These are phyloP conservation scores for Drosophila ercepeae DNA, from an alignment of 1,140 invertebrate species.

Conservation along the genomic window DNA sequence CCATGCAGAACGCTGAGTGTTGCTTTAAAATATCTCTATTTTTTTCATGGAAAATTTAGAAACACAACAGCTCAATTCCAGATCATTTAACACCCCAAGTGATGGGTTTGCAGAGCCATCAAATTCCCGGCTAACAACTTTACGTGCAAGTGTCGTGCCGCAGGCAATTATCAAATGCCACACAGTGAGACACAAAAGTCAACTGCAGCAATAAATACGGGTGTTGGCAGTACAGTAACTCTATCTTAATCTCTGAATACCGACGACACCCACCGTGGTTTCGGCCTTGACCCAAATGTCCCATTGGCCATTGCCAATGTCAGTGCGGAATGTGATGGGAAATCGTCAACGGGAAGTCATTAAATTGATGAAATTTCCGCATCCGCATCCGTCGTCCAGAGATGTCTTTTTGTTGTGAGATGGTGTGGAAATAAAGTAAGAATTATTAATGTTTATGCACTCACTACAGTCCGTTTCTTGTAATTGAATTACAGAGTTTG, in stretches of 20 bases:
- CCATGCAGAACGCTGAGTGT: neutral
- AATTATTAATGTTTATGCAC: constrained; percentile 51
- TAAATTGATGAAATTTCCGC: constrained; percentile 68
- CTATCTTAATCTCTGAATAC: constrained; percentile 30
- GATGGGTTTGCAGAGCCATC: constrained; percentile 15
- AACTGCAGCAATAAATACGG: constrained; percentile 39
- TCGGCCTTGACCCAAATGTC: constrained; percentile 30
- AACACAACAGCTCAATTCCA: neutral
- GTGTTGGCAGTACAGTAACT: constrained; percentile 15
- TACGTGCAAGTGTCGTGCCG: constrained; percentile 35
- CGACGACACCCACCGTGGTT: constrained; percentile 12
- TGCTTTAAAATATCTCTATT: too few species aligned
- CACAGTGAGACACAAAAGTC: constrained; percentile 38
- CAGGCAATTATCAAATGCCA: constrained; percentile 46
- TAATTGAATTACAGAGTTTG: constrained; percentile 30
- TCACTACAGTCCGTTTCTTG: constrained; percentile 10
- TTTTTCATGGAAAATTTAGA: too few species aligned
- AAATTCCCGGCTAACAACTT: constrained; percentile 14
- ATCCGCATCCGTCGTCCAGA: constrained; percentile 41
- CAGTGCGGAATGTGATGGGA: constrained; percentile 12
- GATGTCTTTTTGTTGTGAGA: neutral
- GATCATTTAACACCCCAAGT: constrained; percentile 6
- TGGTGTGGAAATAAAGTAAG: constrained; percentile 27
- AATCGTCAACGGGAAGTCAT: constrained; percentile 48
- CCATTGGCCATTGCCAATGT: constrained; percentile 21